These are phyloP conservation scores for Limnephilus marmoratus DNA, from an alignment of 2,888 invertebrate genomes.

Conservation along the genomic window DNA sequence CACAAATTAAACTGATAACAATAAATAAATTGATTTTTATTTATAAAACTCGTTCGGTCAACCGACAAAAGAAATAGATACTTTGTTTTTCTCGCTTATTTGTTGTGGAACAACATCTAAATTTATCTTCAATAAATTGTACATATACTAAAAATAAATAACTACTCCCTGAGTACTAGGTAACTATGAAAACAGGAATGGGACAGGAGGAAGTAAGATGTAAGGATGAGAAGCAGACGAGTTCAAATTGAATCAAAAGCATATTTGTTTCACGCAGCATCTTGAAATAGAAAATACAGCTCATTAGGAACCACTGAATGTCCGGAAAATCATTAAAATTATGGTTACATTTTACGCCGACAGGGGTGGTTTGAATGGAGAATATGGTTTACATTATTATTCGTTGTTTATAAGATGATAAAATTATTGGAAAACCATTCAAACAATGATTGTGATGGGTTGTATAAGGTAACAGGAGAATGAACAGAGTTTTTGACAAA, in stretches of 20 bases:
- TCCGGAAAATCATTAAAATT: not conserved
- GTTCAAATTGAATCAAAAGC: not conserved
- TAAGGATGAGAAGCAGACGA: not conserved
- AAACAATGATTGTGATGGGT: not conserved
- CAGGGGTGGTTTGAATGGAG: not conserved
- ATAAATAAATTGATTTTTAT: no score
- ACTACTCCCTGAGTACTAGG: not conserved
- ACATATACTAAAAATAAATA: not conserved
- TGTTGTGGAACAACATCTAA: not conserved
- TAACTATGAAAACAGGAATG: not conserved
- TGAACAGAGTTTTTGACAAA: no score
- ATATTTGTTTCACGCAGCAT: conserved; percentile 2
- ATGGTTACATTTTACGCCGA: not conserved
- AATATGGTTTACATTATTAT: not conserved
- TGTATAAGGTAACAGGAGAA: not conserved
- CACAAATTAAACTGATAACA: no score
- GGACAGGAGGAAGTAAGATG: not conserved
- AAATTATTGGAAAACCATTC: not conserved
- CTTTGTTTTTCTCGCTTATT: no score
- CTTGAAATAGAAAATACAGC: not conserved
- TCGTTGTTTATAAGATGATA: not conserved
- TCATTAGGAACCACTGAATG: not conserved
- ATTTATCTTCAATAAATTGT: not conserved
- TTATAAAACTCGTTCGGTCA: no score
- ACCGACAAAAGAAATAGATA: no score